Evolutionary conservation across 2,888 invertebrate genomes (phyloP), one percentile per base, ranked within the genome.

Genomic region (Acleris cristana): DNA sequence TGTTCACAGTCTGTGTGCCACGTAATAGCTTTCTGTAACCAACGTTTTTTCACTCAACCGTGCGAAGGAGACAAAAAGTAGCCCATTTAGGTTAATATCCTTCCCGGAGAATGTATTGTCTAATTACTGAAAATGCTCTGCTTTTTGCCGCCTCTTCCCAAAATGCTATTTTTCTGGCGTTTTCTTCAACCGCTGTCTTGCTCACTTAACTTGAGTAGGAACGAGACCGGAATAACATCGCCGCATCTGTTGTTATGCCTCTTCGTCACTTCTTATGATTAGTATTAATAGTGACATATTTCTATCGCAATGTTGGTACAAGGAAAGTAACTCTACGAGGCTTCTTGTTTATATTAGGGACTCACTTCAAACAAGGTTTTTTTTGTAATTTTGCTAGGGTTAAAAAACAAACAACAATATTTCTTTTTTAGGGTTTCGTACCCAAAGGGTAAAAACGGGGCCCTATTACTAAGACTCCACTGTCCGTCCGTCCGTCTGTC

Each of bases 31-130:
- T 66, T 62, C 63, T 54, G 63, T 67, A 67, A 58, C 62, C 54
- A 67, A 57, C 62, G 53, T 49, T 63, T 67, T 67, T 67, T 58
- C 67, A 63, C 67, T 67, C 67, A 67, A 19, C 51, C 67, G 67
- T 67, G 62, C 52, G 67, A 63, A 67, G 51, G 61, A 61, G 67
- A 67, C 67, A 63, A 67, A 67, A 67, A 67, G 48, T 53, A 45
- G 63, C 48, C 40, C 67, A 54, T 67, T 67, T 67, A 63, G 62
- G 57, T 63, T 67, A 67, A 67, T 67, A 63, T 67, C 67, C 58
- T 64, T 62, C 58, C 63, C 67, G 58, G 67, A 67, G 58, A 67
- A 67, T 58, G 67, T 67, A 67, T 67, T 67, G 67, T 67, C 67
- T 67, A 67, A 67, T 67, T 67, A 67, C 67, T 63, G 67, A 63